Conservation (phyloP, 2,797 vertebrate genomes). For the Onychomys leucogaster region DNA sequence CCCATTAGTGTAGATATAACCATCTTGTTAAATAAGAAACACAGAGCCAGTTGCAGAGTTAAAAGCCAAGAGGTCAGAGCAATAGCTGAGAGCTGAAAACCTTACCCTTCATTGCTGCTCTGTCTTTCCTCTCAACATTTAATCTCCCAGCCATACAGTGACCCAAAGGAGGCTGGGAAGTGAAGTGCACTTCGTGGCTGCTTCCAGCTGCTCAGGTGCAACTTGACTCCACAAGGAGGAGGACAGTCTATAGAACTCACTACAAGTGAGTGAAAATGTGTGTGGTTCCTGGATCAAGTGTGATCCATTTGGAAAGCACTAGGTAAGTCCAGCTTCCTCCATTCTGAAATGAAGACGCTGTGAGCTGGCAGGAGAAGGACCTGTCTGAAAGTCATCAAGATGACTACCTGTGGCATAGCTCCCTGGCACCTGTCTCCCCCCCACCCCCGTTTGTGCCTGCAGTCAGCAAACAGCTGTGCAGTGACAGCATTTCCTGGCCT, state of each 20-base stretch:
- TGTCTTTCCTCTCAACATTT: too few species aligned
- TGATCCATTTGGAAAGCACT: not conserved
- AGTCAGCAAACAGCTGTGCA: fast-evolving
- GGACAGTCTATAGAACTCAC: not conserved
- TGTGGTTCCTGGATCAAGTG: not conserved
- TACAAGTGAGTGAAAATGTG: not conserved
- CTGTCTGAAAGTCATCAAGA: not conserved
- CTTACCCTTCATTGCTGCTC: too few species aligned
- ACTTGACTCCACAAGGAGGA: not conserved
- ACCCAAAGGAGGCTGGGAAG: not conserved
- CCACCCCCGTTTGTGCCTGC: fast-evolving
- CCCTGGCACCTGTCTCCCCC: fast-evolving
- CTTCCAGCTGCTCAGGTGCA: not conserved
- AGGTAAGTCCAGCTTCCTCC: not conserved
- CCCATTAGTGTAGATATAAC: too few species aligned
- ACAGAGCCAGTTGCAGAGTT: too few species aligned
- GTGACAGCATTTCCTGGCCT: not conserved
- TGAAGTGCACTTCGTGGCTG: not conserved
- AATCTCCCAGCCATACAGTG: not conserved
- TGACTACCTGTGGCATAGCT: not conserved
- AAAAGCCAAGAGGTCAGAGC: too few species aligned
- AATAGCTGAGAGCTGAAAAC: too few species aligned
- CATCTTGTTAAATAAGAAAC: too few species aligned
- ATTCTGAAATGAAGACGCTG: not conserved
- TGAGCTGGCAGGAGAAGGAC: not conserved